phyloP scores from a whole-genome alignment of 30 jellyfish, hydroid and myxozoan genomes.

The Aurelia aurita region DNA sequence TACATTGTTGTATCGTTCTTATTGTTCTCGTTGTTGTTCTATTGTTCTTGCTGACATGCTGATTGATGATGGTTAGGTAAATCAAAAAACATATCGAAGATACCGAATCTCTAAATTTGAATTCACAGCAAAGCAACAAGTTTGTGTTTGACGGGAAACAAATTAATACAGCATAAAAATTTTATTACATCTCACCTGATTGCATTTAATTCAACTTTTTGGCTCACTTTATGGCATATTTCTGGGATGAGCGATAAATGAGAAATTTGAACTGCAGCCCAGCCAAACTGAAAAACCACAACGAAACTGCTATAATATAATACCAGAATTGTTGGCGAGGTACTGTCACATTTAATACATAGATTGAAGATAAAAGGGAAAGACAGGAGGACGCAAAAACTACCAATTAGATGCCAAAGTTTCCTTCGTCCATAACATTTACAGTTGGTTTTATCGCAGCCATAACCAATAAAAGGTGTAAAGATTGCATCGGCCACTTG shows the following conservation, averaged over 20 bases:
- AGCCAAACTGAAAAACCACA: constrained; percentile 92
- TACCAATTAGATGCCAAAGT: constrained; percentile 92
- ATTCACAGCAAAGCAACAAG: no score
- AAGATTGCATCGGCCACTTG: constrained; percentile 94
- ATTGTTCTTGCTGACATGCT: no score
- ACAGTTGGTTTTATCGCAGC: constrained; percentile 81
- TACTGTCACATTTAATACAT: constrained; percentile 70
- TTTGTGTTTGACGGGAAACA: no score
- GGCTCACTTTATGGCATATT: constrained; percentile 75
- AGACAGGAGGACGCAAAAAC: constrained; percentile 77
- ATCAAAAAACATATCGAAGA: no score
- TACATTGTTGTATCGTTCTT: no score
- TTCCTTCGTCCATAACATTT: constrained; percentile 81
- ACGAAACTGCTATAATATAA: constrained; percentile 89
- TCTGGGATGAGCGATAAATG: constrained; percentile 95
- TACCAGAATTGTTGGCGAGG: constrained; percentile 48
- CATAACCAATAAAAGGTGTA: constrained; percentile 90
- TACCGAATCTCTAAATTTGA: no score
- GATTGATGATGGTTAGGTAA: no score
- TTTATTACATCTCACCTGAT: constrained; percentile 71
- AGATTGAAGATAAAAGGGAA: constrained; percentile 89
- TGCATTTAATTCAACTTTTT: constrained; percentile 89
- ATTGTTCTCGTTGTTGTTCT: no score
- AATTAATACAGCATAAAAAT: no score
- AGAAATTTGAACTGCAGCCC: constrained; percentile 95